Evolutionary conservation across 37 sponge, comb jelly and placozoan genomes (phyloP).

Genomic region (Bolinopsis microptera): DNA sequence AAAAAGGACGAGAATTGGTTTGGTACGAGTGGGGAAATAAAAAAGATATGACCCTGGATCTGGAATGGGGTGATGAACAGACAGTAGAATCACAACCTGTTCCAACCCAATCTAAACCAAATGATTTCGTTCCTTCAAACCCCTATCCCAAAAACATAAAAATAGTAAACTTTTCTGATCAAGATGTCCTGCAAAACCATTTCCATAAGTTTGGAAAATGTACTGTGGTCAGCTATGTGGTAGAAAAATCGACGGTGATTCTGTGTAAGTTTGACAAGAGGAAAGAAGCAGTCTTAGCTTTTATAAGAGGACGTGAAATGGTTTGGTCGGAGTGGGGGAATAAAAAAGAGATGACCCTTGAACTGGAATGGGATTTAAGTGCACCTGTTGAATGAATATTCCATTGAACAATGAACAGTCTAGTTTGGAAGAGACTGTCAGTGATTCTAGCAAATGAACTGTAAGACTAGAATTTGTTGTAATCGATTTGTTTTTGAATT

Average conservation of each 20-base stretch:
- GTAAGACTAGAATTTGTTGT: neutral
- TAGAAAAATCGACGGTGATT: neutral
- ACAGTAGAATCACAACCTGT: no score
- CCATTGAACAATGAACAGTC: no score
- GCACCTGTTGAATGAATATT: no score
- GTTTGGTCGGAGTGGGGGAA: neutral
- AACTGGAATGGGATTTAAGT: neutral
- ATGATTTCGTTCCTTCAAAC: neutral
- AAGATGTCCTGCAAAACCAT: neutral
- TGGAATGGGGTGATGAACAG: no score
- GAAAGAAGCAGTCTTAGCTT: neutral
- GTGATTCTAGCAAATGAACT: no score
- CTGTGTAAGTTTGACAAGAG: neutral
- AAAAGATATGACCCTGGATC: neutral
- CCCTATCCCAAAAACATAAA: neutral
- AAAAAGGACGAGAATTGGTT: neutral
- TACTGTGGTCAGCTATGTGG: neutral
- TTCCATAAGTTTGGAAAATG: neutral
- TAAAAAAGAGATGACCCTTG: neutral
- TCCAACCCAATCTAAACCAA: no score
- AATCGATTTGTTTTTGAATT: neutral
- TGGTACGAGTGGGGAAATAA: neutral
- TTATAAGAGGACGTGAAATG: neutral
- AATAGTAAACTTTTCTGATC: neutral
- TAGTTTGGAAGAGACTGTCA: no score